phyloP scores from a whole-genome alignment of 1,140 invertebrate genomes.

The Eulimnadia texana region DNA sequence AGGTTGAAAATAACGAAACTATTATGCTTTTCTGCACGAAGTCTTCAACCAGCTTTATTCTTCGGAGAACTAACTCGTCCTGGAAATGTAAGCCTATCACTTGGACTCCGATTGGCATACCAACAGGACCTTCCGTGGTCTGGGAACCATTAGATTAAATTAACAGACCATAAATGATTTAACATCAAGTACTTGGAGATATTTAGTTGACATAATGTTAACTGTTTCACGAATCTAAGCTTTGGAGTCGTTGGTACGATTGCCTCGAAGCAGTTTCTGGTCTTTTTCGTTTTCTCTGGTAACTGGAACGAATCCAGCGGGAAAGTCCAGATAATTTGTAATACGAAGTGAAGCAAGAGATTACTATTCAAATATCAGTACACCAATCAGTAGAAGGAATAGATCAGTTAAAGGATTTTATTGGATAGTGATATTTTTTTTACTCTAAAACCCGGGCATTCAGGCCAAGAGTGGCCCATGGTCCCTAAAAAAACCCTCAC shows the following conservation, averaged over 20 bases:
- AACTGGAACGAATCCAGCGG: slow-evolving; percentile 26
- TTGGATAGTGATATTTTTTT: too few species aligned
- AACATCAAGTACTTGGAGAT: not conserved
- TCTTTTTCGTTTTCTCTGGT: slow-evolving; percentile 24
- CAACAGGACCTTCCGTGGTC: slow-evolving; percentile 22
- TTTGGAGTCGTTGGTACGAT: slow-evolving; percentile 19
- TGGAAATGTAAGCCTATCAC: slow-evolving; percentile 27
- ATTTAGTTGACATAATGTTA: slow-evolving; percentile 10
- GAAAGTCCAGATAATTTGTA: slow-evolving; percentile 27
- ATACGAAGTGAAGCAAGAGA: too few species aligned
- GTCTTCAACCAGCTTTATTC: slow-evolving; percentile 24
- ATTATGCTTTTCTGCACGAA: slow-evolving; percentile 16
- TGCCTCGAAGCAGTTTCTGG: slow-evolving; percentile 22
- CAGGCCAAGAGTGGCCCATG: too few species aligned
- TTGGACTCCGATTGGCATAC: slow-evolving; percentile 30
- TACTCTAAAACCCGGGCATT: too few species aligned
- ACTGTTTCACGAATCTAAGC: slow-evolving; percentile 20
- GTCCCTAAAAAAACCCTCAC: too few species aligned
- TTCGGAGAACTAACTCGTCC: slow-evolving; percentile 28
- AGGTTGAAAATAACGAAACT: too few species aligned
- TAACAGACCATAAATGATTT: slow-evolving; percentile 5
- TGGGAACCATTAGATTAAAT: too few species aligned
- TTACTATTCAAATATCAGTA: too few species aligned
- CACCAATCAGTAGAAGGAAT: too few species aligned
- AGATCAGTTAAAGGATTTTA: too few species aligned